phyloP scores from a whole-genome alignment of 2,113 vertebrate genomes.

The Marmota flaviventris region DNA sequence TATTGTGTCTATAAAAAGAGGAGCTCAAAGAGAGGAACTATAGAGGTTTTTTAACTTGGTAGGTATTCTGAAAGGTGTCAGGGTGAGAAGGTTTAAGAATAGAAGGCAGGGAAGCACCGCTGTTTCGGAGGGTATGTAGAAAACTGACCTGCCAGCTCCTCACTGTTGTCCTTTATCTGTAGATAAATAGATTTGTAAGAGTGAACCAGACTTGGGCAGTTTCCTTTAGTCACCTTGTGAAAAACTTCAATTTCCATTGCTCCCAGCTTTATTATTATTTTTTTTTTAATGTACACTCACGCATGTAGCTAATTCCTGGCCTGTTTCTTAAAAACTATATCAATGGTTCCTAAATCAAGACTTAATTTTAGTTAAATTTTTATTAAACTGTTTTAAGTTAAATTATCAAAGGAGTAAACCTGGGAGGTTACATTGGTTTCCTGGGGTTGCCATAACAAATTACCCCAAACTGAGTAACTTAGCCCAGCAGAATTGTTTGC shows the following conservation, averaged over 20 bases:
- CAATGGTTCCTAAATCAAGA: constrained; percentile 3
- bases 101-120: background rate
- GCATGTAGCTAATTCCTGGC: background rate
- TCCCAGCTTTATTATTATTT: background rate
- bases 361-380: background rate
- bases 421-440: background rate
- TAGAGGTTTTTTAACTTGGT: background rate
- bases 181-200: background rate
- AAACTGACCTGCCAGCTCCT: background rate
- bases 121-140: background rate
- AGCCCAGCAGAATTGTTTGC: background rate
- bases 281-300: background rate
- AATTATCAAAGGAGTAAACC: background rate
- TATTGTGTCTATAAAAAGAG: background rate
- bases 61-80: background rate
- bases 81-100: background rate
- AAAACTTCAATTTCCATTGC: background rate
- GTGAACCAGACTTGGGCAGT: background rate
- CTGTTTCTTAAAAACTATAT: background rate
- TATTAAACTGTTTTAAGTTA: background rate
- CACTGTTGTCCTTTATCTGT: background rate
- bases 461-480: background rate
- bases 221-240: background rate
- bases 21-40: background rate
- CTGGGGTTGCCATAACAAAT: background rate